These are phyloP conservation scores for Anniella stebbinsi DNA, from an alignment of 2,797 vertebrate species.

Conservation along the genomic window DNA sequence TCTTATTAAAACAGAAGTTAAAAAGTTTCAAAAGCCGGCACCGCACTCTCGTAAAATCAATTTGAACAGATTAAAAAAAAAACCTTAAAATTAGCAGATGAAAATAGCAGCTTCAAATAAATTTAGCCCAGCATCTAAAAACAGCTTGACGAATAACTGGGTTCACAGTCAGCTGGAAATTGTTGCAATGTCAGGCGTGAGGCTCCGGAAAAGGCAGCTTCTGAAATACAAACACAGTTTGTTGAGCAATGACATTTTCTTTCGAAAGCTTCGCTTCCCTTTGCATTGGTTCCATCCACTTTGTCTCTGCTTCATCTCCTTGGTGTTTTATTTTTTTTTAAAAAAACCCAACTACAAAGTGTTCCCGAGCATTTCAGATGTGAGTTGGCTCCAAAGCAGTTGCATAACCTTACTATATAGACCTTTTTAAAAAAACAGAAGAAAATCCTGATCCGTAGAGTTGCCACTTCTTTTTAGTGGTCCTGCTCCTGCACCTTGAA, in stretches of 20 bases:
- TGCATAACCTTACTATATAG: neutral
- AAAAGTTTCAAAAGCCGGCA: neutral
- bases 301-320: neutral
- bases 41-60: neutral
- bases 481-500: neutral
- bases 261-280: neutral
- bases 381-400: neutral
- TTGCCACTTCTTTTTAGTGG: neutral
- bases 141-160: neutral
- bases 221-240: neutral
- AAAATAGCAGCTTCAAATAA: neutral
- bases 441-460: neutral
- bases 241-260: neutral
- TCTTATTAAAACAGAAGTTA: neutral
- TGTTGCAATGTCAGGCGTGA: neutral
- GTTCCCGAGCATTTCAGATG: neutral
- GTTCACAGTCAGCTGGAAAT: neutral
- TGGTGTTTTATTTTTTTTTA: neutral
- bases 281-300: neutral
- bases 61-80: neutral
- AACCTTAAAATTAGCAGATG: neutral
- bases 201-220: neutral
- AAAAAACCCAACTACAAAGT: neutral
- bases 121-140: neutral
- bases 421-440: neutral